These are phyloP conservation scores for Nysson spinosus DNA, from an alignment of 2,888 invertebrate species.

Conservation along the genomic window DNA sequence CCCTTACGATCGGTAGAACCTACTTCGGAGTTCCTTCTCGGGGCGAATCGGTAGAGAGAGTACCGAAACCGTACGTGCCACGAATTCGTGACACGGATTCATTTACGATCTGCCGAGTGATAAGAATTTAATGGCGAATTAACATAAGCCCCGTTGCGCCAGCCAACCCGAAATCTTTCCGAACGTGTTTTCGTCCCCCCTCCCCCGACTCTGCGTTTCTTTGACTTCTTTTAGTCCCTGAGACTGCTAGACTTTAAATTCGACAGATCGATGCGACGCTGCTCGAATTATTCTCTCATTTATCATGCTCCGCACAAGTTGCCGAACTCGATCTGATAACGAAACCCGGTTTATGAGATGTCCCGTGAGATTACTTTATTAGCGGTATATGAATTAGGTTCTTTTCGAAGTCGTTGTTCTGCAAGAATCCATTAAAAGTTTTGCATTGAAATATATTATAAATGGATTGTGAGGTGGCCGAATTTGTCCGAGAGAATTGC, in stretches of 20 bases:
- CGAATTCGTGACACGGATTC: conserved; percentile 55
- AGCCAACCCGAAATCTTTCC: background rate
- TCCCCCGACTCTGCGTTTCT: background rate
- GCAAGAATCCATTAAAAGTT: too few species aligned
- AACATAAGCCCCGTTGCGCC: conserved; percentile 44
- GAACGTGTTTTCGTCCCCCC: too few species aligned
- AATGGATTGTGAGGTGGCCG: too few species aligned
- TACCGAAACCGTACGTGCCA: conserved; percentile 51
- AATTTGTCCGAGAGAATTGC: too few species aligned
- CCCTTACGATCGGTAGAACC: conserved; percentile 15
- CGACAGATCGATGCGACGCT: background rate
- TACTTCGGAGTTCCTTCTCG: conserved; percentile 1
- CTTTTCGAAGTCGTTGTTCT: too few species aligned
- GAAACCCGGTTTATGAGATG: too few species aligned
- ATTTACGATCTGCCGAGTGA: conserved; percentile 59
- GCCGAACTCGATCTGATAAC: too few species aligned
- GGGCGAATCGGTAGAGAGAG: conserved; percentile 40
- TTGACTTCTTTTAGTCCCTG: background rate
- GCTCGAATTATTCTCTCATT: background rate
- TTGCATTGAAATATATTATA: too few species aligned
- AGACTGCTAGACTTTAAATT: background rate
- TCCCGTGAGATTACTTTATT: too few species aligned
- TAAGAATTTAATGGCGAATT: conserved; percentile 61
- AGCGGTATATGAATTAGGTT: too few species aligned
- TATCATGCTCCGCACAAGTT: too few species aligned